Evolutionary conservation across 2,113 vertebrate species (phyloP).

Genomic region (Circaetus gallicus): DNA sequence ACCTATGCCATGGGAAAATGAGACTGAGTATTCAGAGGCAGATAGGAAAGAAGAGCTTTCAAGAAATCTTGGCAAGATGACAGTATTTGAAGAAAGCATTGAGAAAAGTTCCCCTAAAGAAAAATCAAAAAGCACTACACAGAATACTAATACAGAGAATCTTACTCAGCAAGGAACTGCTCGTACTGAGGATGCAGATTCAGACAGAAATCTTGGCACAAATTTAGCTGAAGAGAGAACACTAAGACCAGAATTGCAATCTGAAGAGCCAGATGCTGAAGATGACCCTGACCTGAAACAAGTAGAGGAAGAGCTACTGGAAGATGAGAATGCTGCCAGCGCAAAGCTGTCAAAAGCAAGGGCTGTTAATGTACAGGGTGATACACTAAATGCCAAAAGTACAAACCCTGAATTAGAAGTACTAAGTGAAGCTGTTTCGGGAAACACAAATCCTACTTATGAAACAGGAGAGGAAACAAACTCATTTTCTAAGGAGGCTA

Average conservation of each 20-base stretch:
- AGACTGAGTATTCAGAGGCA: background rate
- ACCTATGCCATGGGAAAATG: background rate
- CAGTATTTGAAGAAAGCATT: background rate
- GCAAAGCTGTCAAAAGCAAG: conserved; percentile 54
- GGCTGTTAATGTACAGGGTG: background rate
- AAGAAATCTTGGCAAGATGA: background rate
- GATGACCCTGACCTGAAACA: background rate
- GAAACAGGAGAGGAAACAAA: background rate
- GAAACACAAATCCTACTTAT: background rate
- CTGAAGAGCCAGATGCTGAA: background rate
- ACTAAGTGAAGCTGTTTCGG: background rate
- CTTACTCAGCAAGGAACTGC: background rate
- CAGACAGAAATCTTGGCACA: background rate
- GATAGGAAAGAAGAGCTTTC: background rate
- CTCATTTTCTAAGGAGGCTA: background rate
- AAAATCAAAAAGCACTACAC: background rate
- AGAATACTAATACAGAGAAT: background rate
- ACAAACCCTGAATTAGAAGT: background rate
- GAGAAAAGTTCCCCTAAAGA: background rate
- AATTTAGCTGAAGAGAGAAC: background rate
- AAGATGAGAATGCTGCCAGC: conserved; percentile 89
- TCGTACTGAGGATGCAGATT: background rate
- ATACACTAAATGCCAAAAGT: background rate
- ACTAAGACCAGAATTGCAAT: background rate
- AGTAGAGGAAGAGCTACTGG: conserved; percentile 75